These are phyloP conservation scores for Bungarus multicinctus DNA, from an alignment of 2,113 vertebrate species.

Conservation along the genomic window DNA sequence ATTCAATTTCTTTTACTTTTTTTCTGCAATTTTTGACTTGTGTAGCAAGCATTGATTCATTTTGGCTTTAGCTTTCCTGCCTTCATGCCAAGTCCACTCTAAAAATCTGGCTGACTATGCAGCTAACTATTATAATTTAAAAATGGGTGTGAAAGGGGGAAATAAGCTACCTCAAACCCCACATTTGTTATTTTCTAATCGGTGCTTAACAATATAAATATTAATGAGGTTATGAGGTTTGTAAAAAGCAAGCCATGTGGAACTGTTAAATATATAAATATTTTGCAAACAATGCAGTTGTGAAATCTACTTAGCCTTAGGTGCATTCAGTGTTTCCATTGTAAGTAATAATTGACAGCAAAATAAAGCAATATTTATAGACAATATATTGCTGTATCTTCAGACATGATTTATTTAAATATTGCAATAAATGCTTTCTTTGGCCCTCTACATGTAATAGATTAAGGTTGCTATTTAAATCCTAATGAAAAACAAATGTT, in stretches of 20 bases:
- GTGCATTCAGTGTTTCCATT: background rate
- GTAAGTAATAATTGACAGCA: background rate
- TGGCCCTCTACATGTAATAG: background rate
- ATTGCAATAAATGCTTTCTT: fast-evolving
- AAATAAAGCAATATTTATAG: background rate
- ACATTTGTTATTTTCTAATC: background rate
- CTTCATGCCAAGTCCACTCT: background rate
- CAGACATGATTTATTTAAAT: background rate
- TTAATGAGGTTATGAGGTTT: constrained; percentile 19
- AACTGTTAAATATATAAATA: background rate
- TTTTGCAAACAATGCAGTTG: constrained; percentile 4
- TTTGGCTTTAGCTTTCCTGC: background rate
- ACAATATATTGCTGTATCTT: background rate
- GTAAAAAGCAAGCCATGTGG: background rate
- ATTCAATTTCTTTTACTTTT: background rate
- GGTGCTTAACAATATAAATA: background rate
- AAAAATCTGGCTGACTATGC: background rate
- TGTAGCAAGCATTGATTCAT: background rate
- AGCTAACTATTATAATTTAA: background rate
- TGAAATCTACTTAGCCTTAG: constrained; percentile 23
- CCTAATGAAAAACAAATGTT: background rate
- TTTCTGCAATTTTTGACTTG: background rate
- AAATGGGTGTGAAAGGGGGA: background rate
- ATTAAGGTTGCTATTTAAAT: background rate
- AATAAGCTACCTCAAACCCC: background rate